Conservation (phyloP, 2,113 vertebrate genomes). For the Acanthochromis polyacanthus region DNA sequence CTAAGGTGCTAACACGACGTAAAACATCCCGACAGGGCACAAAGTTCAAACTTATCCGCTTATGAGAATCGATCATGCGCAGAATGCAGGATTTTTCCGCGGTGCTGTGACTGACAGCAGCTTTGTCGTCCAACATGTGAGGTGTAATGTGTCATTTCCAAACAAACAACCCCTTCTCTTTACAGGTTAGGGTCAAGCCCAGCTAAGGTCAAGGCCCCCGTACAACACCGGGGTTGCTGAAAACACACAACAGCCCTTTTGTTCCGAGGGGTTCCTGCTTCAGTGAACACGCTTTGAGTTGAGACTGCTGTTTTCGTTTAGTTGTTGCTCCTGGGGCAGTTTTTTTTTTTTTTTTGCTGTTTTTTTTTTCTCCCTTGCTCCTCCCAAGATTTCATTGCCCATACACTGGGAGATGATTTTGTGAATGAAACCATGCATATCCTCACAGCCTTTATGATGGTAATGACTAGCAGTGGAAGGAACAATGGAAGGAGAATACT, state of each 20-base stretch:
- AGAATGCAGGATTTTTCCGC: background rate
- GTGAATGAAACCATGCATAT: slow-evolving; percentile 92
- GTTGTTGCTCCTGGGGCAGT: slow-evolving; percentile 73
- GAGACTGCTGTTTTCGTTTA: slow-evolving; percentile 80
- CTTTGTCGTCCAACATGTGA: slow-evolving; percentile 67
- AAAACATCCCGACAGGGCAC: background rate
- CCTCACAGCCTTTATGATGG: slow-evolving; percentile 91
- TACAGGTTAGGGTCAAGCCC: slow-evolving; percentile 69
- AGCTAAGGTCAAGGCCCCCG: slow-evolving; percentile 63
- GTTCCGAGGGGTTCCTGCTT: slow-evolving; percentile 64
- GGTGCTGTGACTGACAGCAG: slow-evolving; percentile 52
- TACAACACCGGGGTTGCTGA: slow-evolving; percentile 64
- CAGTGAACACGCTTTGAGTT: slow-evolving; percentile 70
- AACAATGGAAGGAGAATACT: slow-evolving; percentile 83
- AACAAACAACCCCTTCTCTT: slow-evolving; percentile 74
- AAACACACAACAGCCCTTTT: slow-evolving; percentile 77
- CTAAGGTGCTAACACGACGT: background rate
- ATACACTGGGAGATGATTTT: slow-evolving; percentile 91
- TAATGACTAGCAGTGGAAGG: slow-evolving; percentile 83
- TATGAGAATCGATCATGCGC: background rate
- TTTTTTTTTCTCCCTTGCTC: slow-evolving; percentile 67
- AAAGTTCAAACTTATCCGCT: background rate
- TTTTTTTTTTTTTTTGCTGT: background rate
- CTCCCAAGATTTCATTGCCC: slow-evolving; percentile 88
- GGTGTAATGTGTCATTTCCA: slow-evolving; percentile 74